Conservation (phyloP, 2,888 invertebrate genomes). For the Cancer borealis region DNA sequence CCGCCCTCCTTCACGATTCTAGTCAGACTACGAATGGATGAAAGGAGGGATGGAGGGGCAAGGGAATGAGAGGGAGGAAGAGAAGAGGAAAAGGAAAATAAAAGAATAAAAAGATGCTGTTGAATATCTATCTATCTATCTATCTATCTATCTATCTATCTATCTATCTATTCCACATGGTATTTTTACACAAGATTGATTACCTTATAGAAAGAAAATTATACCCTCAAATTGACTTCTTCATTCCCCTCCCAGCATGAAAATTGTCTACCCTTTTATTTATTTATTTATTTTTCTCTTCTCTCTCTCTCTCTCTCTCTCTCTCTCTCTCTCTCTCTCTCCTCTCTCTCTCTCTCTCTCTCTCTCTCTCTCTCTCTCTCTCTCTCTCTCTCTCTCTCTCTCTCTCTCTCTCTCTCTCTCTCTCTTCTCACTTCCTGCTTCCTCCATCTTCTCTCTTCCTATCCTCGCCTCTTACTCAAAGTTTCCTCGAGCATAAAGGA, state of each 20-base stretch:
- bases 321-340: background rate
- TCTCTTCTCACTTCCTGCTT: background rate
- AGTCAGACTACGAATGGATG: background rate
- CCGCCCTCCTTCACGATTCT: background rate
- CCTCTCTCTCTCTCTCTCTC: background rate
- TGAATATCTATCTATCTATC: background rate
- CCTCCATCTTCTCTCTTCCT: background rate
- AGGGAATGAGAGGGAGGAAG: no score
- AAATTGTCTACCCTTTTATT: no score
- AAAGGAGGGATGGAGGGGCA: background rate
- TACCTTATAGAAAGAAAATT: background rate
- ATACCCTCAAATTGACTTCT: background rate
- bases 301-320: no score
- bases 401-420: background rate
- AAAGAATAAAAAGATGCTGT: background rate
- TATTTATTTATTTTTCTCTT: no score
- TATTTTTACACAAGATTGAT: background rate
- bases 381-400: background rate
- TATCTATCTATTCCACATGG: background rate
- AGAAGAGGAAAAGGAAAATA: background rate
- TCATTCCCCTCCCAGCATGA: no score
- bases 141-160: background rate
- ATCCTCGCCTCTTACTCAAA: background rate
- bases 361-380: conserved; percentile 20
- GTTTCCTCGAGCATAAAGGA: background rate